Conservation (phyloP, 2,888 invertebrate genomes). For the Muscina levida region DNA sequence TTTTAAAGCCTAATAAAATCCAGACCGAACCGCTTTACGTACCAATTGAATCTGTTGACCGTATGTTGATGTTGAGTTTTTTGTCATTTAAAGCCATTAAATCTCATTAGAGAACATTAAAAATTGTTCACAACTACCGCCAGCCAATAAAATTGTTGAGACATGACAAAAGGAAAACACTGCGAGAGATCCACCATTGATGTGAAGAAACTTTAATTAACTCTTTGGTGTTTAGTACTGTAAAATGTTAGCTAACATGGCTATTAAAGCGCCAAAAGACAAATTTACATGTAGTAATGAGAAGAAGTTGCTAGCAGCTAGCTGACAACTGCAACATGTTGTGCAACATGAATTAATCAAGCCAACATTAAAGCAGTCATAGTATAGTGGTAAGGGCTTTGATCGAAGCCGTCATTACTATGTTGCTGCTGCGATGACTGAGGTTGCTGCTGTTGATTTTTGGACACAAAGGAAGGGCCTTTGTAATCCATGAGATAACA, state of each 20-base stretch:
- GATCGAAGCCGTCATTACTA: neutral
- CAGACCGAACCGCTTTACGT: neutral
- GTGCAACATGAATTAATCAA: slow-evolving; percentile 8
- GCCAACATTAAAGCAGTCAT: neutral
- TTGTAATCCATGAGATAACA: no score
- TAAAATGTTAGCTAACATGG: slow-evolving; percentile 21
- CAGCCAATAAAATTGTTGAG: neutral
- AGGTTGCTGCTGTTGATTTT: no score
- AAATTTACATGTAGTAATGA: slow-evolving; percentile 15
- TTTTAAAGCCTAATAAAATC: slow-evolving; percentile 24
- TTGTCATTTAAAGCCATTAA: slow-evolving; percentile 34
- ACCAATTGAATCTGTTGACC: neutral
- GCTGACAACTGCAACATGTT: slow-evolving; percentile 1
- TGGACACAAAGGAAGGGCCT: no score
- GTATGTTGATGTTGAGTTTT: neutral
- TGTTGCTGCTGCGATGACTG: no score
- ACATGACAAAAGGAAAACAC: neutral
- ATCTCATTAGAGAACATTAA: slow-evolving; percentile 52
- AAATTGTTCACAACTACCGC: slow-evolving; percentile 14
- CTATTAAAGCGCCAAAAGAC: neutral
- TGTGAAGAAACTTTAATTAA: slow-evolving; percentile 8
- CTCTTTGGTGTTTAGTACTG: slow-evolving; percentile 9
- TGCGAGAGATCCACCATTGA: neutral
- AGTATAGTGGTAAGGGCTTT: no score
- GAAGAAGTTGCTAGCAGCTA: neutral